Evolutionary conservation across 2,888 invertebrate species (phyloP).

Genomic region (Pterostichus niger): DNA sequence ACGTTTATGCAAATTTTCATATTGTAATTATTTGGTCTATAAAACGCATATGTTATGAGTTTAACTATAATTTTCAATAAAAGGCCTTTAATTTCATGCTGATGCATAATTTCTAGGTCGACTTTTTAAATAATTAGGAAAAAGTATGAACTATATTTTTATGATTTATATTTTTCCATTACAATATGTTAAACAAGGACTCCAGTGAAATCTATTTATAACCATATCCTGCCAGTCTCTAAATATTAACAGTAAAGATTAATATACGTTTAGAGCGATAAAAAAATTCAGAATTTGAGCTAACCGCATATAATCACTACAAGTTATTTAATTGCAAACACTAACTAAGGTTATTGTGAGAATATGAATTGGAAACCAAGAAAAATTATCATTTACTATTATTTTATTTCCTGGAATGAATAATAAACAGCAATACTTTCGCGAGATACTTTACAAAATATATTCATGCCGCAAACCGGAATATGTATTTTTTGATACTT

Average conservation of each 20-base stretch:
- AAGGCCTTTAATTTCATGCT: slow-evolving; percentile 41
- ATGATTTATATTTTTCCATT: no score
- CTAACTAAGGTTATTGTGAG: no score
- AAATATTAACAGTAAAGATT: no score
- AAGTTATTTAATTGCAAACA: neutral
- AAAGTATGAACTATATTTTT: slow-evolving; percentile 29
- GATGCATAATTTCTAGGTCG: slow-evolving; percentile 46
- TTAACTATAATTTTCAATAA: slow-evolving; percentile 30
- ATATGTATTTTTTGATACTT: no score
- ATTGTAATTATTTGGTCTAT: neutral
- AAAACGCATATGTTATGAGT: neutral
- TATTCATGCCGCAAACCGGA: no score
- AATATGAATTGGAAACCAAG: neutral
- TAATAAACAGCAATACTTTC: no score
- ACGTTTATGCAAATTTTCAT: slow-evolving; percentile 72
- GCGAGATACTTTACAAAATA: no score
- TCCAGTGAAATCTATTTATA: no score
- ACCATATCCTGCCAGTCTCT: no score
- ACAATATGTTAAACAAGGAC: no score
- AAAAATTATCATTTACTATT: neutral
- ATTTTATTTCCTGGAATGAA: neutral
- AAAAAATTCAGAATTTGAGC: neutral
- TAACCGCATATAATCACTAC: neutral
- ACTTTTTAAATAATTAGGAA: slow-evolving; percentile 53
- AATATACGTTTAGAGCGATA: no score